A percentile compares a stretch with the other conserved stretches of the same genome.
phyloP scores from a whole-genome alignment of 2,113 vertebrate genomes.

The Edolisoma coerulescens region DNA sequence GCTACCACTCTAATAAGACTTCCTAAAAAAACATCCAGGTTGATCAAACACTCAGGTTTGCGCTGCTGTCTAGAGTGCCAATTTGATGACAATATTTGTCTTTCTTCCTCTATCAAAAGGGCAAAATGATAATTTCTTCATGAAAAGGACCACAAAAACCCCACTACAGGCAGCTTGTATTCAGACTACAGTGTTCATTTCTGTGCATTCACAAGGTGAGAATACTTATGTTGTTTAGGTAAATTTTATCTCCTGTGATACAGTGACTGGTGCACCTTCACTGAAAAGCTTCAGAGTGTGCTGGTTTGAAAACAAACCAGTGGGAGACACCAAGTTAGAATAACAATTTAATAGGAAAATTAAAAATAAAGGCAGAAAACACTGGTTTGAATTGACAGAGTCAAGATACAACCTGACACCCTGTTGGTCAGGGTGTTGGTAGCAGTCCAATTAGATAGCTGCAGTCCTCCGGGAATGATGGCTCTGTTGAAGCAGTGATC shows the following conservation, averaged over 20 bases:
- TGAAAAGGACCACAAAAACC: neutral
- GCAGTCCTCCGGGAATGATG: too few species aligned
- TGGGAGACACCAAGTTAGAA: too few species aligned
- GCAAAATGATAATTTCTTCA: neutral
- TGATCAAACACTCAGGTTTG: neutral
- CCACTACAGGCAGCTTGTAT: neutral
- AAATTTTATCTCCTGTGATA: neutral
- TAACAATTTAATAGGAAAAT: too few species aligned
- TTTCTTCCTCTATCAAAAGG: neutral
- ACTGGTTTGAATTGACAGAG: too few species aligned
- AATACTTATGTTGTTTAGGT: neutral
- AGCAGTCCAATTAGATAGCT: too few species aligned
- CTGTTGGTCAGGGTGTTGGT: too few species aligned
- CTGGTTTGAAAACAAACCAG: too few species aligned
- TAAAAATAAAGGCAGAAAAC: too few species aligned
- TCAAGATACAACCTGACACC: too few species aligned
- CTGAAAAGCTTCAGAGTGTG: neutral
- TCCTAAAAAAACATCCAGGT: neutral
- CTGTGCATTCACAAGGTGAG: neutral
- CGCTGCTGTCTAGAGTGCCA: neutral
- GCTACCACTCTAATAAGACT: neutral
- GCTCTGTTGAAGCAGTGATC: too few species aligned
- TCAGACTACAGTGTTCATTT: neutral
- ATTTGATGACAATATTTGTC: neutral
- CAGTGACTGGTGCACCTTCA: neutral